phyloP scores from a whole-genome alignment of 2,888 invertebrate genomes.

The Cerastoderma edule region DNA sequence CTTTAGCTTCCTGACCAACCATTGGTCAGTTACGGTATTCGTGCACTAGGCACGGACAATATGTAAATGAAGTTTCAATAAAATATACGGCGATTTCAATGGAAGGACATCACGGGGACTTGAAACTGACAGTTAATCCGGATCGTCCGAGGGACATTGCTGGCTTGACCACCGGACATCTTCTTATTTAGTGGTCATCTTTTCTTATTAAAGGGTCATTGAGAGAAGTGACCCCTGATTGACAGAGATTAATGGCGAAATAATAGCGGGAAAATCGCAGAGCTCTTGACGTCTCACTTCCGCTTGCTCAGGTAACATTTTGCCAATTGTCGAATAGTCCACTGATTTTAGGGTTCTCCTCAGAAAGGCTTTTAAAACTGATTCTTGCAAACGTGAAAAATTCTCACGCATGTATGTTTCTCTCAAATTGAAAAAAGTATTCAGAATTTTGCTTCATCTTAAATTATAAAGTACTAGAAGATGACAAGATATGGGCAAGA shows the following conservation, averaged over 20 bases:
- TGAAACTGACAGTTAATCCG: slow-evolving; percentile 31
- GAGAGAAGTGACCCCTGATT: slow-evolving; percentile 34
- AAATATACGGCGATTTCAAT: slow-evolving; percentile 26
- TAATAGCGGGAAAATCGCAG: slow-evolving; percentile 46
- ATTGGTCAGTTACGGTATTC: not conserved
- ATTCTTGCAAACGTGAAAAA: too few species aligned
- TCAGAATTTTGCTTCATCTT: too few species aligned
- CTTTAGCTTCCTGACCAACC: not conserved
- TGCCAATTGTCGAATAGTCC: not conserved
- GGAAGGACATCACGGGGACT: slow-evolving; percentile 41
- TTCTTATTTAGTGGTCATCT: slow-evolving; percentile 29
- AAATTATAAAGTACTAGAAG: too few species aligned
- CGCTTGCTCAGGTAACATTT: too few species aligned
- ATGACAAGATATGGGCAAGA: too few species aligned
- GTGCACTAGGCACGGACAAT: not conserved
- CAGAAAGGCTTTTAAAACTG: too few species aligned
- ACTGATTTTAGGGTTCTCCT: not conserved
- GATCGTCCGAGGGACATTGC: not conserved
- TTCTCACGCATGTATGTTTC: too few species aligned
- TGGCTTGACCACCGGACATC: slow-evolving; percentile 11
- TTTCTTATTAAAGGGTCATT: slow-evolving; percentile 43
- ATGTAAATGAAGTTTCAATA: slow-evolving; percentile 44
- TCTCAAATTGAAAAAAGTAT: too few species aligned
- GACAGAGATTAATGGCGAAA: slow-evolving; percentile 54
- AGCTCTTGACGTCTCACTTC: slow-evolving; percentile 36